Evolutionary conservation across 2,113 vertebrate genomes (phyloP), one percentile per base, ranked within the genome.

Genomic region (Hirundichthys speculiger): DNA sequence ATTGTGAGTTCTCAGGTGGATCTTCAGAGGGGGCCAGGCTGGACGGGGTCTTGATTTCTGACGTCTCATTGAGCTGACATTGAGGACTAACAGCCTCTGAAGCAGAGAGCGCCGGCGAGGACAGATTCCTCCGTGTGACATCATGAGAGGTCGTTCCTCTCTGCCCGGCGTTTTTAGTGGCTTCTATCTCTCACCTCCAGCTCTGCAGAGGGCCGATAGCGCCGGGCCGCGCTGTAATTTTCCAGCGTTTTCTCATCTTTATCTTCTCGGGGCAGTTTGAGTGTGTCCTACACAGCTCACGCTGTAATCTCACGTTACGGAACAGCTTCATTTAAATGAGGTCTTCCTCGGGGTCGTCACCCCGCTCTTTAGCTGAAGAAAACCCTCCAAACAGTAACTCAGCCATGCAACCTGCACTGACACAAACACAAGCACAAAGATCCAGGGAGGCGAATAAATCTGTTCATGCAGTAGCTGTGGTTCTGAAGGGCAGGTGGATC

Each of bases 111-210:
- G 42, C 74, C 22, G 59, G 52, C 1, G 42, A 24, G 54, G 76
- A 78, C 77, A 75, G 87, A 84, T 83, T 80, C 63, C 53, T 49
- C 61, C 73, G 77, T 74, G 48, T 64, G 72, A 68, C 55, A 48
- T 51, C 58, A 21, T 63, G 81, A 80, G 48, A 81, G 79, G 81
- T 81, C 75, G 45, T 81, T 82, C 75, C 61, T 88, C 74, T 82
- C 55, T 56, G 45, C 75, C 77, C 61, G 5, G 47, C 45, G 2
- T 77, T 73, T 84, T 69, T 68, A 65, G 76, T 66, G n/a, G n/a
- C 15, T 74, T 86, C 71, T 89, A 85, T 86, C 87, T 84, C 79
- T 78, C 78, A 75, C 82, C 76, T 75, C 49, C 77, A 88, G 80
- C 83, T 70, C 66, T 75, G 80, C 55, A n/a, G 47, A 40, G 57